Evolutionary conservation across 2,888 invertebrate genomes (phyloP), one percentile per base, ranked within the genome.

Genomic region (Eupithecia exiguata): DNA sequence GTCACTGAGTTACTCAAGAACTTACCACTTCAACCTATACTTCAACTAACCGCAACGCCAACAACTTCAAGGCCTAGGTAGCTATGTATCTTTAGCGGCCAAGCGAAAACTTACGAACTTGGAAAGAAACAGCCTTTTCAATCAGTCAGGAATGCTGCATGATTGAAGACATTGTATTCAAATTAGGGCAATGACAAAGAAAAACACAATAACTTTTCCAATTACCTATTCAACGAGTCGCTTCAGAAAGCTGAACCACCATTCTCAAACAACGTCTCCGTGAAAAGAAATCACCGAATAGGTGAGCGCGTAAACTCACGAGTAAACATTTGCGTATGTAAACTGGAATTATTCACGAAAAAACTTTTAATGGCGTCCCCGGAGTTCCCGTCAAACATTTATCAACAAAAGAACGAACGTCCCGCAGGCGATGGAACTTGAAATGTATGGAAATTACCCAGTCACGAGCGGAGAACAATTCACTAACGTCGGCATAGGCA

Each of bases 381-480:
- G 90, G 93, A 93, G 94, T 92, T 94, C 89, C 93, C 93, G 94
- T 93, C 94, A 94, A 94, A 94, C 94, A 94, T 94, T 94, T 94
- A 94, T 94, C 94, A 94, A 94, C 94, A 94, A 94, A 94, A 94
- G 94, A 94, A 94, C 92, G 93, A 94, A 93, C 93, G 93, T 94
- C 93, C 94, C 94, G 93, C 93, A 93, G 94, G 94, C 94, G 94
- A 94, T 93, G 90, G 93, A 94, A 94, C 94, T 94, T 93, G 91
- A 94, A 94, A 94, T 94, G 93, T 94, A 94, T 94, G 94, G 93
- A 94, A 94, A 94, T 94, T 94, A 94, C 94, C 93, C 91, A 94
- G 93, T 92, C 94, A 93, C 93, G 89, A 90, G 91, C 94, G 92
- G 91, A 92, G 93, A 94, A 94, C 93, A 94, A 94, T 94, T 93